Conservation (phyloP, 1,140 invertebrate species). For the Limonius californicus region DNA sequence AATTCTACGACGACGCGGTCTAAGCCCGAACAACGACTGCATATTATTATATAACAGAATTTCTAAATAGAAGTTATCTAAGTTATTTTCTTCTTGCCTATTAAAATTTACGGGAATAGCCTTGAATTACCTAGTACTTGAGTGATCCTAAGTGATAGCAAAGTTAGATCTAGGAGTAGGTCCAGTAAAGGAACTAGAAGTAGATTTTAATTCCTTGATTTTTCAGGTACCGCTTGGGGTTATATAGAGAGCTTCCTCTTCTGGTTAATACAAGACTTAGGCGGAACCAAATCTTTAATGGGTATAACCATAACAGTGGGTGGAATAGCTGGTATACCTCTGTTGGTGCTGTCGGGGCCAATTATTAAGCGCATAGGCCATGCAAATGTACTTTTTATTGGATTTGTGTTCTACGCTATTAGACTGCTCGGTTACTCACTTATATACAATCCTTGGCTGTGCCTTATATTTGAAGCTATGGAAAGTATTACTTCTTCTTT, state of each 20-base stretch:
- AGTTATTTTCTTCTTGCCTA: too few species aligned
- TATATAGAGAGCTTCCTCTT: slow-evolving; percentile 85
- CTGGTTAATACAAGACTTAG: slow-evolving; percentile 79
- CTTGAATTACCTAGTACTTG: too few species aligned
- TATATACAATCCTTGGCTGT: slow-evolving; percentile 77
- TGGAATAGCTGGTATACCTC: slow-evolving; percentile 70
- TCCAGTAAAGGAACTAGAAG: too few species aligned
- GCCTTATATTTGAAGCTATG: slow-evolving; percentile 76
- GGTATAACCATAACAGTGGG: slow-evolving; percentile 80
- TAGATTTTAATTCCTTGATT: too few species aligned
- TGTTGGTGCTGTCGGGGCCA: slow-evolving; percentile 71
- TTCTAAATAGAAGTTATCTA: too few species aligned
- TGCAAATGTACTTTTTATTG: slow-evolving; percentile 77
- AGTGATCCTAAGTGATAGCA: too few species aligned
- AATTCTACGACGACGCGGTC: too few species aligned
- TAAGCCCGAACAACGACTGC: too few species aligned
- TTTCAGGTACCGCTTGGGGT: slow-evolving; percentile 72
- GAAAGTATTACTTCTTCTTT: slow-evolving; percentile 81
- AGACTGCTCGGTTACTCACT: slow-evolving; percentile 75
- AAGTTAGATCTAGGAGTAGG: too few species aligned
- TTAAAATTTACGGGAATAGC: too few species aligned
- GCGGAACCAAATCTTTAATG: slow-evolving; percentile 74
- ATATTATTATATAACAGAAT: too few species aligned
- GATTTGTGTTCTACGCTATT: slow-evolving; percentile 72
- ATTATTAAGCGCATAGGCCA: slow-evolving; percentile 77